A percentile compares a stretch with the other conserved stretches of the same genome.
phyloP scores from a whole-genome alignment of 2,888 invertebrate genomes.

The Galeopsomyia nigrocyanea region DNA sequence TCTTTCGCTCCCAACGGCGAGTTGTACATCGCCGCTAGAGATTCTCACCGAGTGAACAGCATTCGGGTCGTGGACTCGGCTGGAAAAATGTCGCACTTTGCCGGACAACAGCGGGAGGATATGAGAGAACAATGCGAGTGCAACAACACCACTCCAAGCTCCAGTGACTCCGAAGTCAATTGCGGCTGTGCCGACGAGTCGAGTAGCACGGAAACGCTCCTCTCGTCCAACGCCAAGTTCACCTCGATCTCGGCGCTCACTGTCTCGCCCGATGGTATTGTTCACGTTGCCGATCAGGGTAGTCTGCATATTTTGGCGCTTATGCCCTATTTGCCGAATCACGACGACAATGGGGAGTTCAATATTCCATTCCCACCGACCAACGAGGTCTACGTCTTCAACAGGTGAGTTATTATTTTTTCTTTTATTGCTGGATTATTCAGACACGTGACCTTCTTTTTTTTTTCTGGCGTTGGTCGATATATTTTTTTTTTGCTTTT shows the following conservation, averaged over 20 bases:
- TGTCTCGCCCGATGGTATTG: conserved; percentile 94
- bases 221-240: conserved; percentile 92
- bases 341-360: conserved; percentile 91
- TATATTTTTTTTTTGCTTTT: background rate
- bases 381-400: conserved; percentile 94
- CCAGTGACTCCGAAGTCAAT: conserved; percentile 68
- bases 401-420: conserved; percentile 70
- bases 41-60: conserved; percentile 86
- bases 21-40: conserved; percentile 93
- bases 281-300: conserved; percentile 96
- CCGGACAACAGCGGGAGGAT: conserved; percentile 82
- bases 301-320: conserved; percentile 87
- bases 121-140: conserved; percentile 59
- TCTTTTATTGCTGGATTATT: too few species aligned
- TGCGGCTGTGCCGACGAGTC: conserved; percentile 76
- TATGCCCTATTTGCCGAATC: conserved; percentile 88
- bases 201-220: conserved; percentile 85
- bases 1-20: conserved; percentile 93
- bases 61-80: conserved; percentile 90
- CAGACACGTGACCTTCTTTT: too few species aligned
- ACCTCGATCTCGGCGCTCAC: conserved; percentile 90
- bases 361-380: conserved; percentile 94
- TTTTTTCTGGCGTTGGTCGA: background rate
- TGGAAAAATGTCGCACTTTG: conserved; percentile 91
- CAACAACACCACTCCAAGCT: conserved; percentile 61